phyloP scores from a whole-genome alignment of 2,888 invertebrate genomes.

The Ecdyonurus torrentis region DNA sequence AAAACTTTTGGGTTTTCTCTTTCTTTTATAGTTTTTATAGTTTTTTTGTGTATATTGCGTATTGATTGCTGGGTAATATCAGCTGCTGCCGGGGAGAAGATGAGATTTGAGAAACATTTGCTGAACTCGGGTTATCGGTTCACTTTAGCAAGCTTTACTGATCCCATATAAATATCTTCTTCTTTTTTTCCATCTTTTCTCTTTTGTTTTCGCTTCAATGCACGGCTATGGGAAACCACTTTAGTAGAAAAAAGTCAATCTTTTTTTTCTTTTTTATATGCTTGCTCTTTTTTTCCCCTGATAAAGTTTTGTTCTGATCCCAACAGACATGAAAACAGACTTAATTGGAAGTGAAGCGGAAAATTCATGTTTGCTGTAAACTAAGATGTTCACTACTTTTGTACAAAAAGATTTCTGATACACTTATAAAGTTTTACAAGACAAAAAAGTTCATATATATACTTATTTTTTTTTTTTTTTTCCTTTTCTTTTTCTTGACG shows the following conservation, averaged over 20 bases:
- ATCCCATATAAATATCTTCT: too few species aligned
- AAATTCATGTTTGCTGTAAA: constrained; percentile 3
- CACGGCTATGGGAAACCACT: constrained; percentile 1
- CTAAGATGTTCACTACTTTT: not conserved
- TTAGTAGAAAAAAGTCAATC: not conserved
- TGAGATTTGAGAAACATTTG: not conserved
- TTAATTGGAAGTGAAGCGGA: constrained; percentile 1
- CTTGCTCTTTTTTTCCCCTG: not conserved
- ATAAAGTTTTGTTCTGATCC: constrained; percentile 1
- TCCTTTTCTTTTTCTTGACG: too few species aligned
- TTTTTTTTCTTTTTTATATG: not conserved
- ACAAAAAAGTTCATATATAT: too few species aligned
- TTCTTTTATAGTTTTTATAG: too few species aligned
- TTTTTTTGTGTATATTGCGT: too few species aligned
- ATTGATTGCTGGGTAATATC: not conserved
- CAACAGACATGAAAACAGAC: constrained; percentile 3
- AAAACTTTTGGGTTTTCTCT: too few species aligned
- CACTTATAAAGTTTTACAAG: too few species aligned
- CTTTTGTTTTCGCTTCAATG: not conserved
- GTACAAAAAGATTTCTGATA: too few species aligned
- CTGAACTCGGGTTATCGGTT: constrained; percentile 1
- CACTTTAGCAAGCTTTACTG: not conserved
- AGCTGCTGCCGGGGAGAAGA: not conserved
- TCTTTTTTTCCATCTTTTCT: not conserved
- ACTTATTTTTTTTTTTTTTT: too few species aligned